Evolutionary conservation across 2,888 invertebrate species (phyloP).

Genomic region (Polymixis flavicincta): DNA sequence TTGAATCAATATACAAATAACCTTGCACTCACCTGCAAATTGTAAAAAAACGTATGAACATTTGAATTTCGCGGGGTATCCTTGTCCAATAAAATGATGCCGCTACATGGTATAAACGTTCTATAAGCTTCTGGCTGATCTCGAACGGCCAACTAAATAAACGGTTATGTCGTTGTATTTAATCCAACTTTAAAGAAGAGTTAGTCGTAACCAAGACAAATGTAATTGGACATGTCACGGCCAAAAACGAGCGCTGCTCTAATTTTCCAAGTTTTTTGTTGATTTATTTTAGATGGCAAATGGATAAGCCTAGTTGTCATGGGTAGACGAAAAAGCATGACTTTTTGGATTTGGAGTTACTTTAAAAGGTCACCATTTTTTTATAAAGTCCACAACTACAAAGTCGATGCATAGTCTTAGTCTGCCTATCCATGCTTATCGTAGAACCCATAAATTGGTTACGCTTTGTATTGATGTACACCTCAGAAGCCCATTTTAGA

Average conservation of each 20-base stretch:
- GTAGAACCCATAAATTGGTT: not conserved
- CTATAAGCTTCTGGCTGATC: not conserved
- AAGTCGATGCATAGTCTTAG: too few relatives aligned
- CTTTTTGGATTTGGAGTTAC: constrained; percentile 14
- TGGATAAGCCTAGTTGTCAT: constrained; percentile 26
- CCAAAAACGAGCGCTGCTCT: constrained; percentile 36
- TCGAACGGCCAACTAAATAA: not conserved
- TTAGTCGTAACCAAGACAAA: constrained; percentile 44
- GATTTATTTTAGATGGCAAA: constrained; percentile 41
- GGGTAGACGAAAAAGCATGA: not conserved
- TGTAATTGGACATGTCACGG: constrained; percentile 57
- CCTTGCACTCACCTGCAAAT: too few relatives aligned
- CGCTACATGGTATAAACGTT: not conserved
- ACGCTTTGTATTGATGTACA: not conserved
- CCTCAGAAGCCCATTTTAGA: too few relatives aligned
- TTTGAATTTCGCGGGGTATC: too few relatives aligned
- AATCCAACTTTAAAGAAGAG: constrained; percentile 38
- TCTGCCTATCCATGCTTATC: too few relatives aligned
- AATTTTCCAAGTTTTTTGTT: constrained; percentile 52
- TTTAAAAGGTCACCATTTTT: not conserved
- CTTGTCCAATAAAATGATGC: too few relatives aligned
- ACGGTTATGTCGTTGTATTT: constrained; percentile 8
- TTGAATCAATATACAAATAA: too few relatives aligned
- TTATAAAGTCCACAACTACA: too few relatives aligned
- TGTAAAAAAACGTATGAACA: too few relatives aligned